Conservation (phyloP, 2,797 vertebrate genomes). For the Rallus crepitans region DNA sequence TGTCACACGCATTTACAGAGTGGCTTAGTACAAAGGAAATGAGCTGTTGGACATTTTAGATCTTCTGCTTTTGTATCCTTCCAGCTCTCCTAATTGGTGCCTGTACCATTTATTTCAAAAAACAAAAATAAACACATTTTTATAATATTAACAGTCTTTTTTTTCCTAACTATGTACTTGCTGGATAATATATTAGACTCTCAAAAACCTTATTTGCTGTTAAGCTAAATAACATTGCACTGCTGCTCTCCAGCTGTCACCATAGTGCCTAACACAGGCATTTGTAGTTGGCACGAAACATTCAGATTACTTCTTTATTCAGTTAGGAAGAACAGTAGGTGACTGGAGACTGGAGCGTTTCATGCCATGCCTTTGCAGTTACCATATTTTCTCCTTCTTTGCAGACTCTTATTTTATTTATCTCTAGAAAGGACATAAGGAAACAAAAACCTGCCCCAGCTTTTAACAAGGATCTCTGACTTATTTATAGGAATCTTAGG, state of each 20-base stretch:
- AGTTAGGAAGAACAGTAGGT: slow-evolving; percentile 3
- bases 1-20: background rate
- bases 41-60: background rate
- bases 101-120: background rate
- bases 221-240: background rate
- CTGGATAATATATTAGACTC: background rate
- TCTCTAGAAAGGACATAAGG: background rate
- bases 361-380: background rate
- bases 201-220: background rate
- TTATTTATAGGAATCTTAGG: background rate
- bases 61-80: background rate
- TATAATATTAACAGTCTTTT: background rate
- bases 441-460: background rate
- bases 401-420: background rate
- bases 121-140: background rate
- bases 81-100: background rate
- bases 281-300: slow-evolving; percentile 6
- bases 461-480: background rate
- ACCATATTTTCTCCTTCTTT: background rate
- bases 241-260: slow-evolving; percentile 34
- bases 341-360: background rate
- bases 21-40: background rate
- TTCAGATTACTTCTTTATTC: background rate
- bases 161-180: background rate
- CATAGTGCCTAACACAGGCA: background rate